phyloP scores from a whole-genome alignment of 1,140 invertebrate species.

The Heliconius nattereri region DNA sequence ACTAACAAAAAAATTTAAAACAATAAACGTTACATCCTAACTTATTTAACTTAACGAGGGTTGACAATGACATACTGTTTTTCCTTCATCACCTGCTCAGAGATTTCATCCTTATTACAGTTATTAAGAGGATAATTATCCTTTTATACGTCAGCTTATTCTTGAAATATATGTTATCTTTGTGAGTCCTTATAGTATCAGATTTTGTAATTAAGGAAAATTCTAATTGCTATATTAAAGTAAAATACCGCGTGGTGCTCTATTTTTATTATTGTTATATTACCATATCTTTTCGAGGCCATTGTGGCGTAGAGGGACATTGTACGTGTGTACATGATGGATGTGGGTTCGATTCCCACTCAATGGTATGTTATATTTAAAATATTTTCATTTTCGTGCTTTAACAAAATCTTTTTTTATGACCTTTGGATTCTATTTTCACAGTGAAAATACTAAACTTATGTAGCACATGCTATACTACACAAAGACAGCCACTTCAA shows the following conservation, averaged over 20 bases:
- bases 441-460: no score
- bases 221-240: background rate
- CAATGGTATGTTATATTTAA: no score
- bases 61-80: slow-evolving; percentile 23
- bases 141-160: slow-evolving; percentile 20
- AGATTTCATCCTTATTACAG: slow-evolving; percentile 26
- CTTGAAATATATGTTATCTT: slow-evolving; percentile 4
- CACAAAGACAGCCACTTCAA: no score
- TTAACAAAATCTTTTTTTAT: no score
- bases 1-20: slow-evolving; percentile 10
- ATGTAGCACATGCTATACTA: no score
- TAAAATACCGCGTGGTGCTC: background rate
- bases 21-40: slow-evolving; percentile 6
- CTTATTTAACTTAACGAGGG: slow-evolving; percentile 26
- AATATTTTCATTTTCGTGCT: no score
- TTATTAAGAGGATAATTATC: slow-evolving; percentile 27
- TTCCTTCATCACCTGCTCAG: slow-evolving; percentile 21
- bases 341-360: no score
- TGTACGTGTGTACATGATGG: no score
- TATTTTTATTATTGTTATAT: no score
- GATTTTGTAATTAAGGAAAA: background rate
- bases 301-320: no score
- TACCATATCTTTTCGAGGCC: no score
- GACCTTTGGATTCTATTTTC: no score
- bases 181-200: slow-evolving; percentile 1